Evolutionary conservation across 1,140 invertebrate genomes (phyloP).

Genomic region (Drosophila nebulosa): DNA sequence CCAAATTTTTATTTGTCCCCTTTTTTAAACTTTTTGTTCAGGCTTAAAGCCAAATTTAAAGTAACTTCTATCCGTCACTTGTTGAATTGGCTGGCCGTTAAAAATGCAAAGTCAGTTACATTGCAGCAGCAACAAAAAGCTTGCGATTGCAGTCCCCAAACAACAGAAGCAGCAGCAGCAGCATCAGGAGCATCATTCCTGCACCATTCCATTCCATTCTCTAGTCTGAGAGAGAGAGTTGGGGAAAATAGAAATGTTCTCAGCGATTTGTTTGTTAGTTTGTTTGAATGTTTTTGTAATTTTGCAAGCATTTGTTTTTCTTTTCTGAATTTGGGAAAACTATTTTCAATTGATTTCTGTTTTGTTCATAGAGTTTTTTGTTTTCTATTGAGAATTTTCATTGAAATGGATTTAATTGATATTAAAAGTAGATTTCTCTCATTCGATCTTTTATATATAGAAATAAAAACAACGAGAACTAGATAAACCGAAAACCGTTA

Average conservation of each 20-base stretch:
- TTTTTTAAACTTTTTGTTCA: neutral
- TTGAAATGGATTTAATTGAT: slow-evolving; percentile 47
- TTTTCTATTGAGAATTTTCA: slow-evolving; percentile 14
- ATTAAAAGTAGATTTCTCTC: slow-evolving; percentile 31
- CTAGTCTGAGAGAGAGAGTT: slow-evolving; percentile 26
- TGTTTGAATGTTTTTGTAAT: slow-evolving; percentile 23
- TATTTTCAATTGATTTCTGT: slow-evolving; percentile 27
- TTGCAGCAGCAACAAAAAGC: slow-evolving; percentile 13
- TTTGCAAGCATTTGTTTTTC: slow-evolving; percentile 22
- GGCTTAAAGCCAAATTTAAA: neutral
- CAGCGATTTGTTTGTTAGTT: slow-evolving; percentile 32
- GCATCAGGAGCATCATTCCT: neutral
- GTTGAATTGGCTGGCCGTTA: slow-evolving; percentile 23
- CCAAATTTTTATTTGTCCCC: neutral
- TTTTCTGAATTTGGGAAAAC: slow-evolving; percentile 25
- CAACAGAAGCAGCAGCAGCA: neutral
- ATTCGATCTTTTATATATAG: slow-evolving; percentile 1
- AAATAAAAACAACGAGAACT: neutral
- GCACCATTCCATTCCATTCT: slow-evolving; percentile 2
- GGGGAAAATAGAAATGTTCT: slow-evolving; percentile 27
- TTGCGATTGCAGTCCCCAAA: slow-evolving; percentile 21
- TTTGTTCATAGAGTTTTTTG: neutral
- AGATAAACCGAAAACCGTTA: slow-evolving; percentile 11
- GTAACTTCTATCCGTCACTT: neutral
- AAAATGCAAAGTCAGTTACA: slow-evolving; percentile 9